Base-by-base conservation (phyloP, 2,888 invertebrate genomes). In the Pachymerium ferrugineum region DNA sequence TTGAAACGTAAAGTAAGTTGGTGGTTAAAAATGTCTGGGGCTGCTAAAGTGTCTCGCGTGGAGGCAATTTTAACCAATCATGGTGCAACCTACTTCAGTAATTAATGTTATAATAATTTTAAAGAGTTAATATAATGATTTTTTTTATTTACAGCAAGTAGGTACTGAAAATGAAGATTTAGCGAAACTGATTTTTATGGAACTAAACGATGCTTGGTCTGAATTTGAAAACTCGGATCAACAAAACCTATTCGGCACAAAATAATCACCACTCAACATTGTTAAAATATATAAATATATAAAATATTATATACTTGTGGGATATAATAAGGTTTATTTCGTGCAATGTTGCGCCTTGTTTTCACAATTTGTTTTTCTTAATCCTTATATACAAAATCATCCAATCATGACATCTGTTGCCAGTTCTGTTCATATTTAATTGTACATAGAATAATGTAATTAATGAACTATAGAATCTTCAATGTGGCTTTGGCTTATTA, bases 191-290 rank as follows among this genome's bases (percentile, higher is more conserved):
- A 94, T 99, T 80, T 99, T 99, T 84, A 96, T 98, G 89, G 98
- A 99, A 85, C 86, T 99, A 78, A 99, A 97, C 84, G 97, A 97
- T 82, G 98, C 98, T 22, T 99, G 98, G 97, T 91, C 90, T 79
- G 94, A 97, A 81, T 99, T 99, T 84, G 96, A 96, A 82, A 91
- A 89, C 81, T 92, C 93, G 67, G 76, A 76, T 29, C 76, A 76
- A 69, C 76, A 76, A 72, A 76, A 75, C 33, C 72, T 73, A 74
- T 76, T 76, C 35, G 74, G 70, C 16, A 12, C 62, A 10, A 75
- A 74, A 29, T 74, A 74, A 75, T 47, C 47, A 47, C 19, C 47
- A 3, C n/a, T n/a, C 8, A 38, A 2, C n/a, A 38, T n/a, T n/a
- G 38, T 38, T n/a, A 12, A 4, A n/a, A 6, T 38, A n/a, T 12